Base-by-base conservation (phyloP, 2,888 invertebrate species). In the Pterobdella sp. region DNA sequence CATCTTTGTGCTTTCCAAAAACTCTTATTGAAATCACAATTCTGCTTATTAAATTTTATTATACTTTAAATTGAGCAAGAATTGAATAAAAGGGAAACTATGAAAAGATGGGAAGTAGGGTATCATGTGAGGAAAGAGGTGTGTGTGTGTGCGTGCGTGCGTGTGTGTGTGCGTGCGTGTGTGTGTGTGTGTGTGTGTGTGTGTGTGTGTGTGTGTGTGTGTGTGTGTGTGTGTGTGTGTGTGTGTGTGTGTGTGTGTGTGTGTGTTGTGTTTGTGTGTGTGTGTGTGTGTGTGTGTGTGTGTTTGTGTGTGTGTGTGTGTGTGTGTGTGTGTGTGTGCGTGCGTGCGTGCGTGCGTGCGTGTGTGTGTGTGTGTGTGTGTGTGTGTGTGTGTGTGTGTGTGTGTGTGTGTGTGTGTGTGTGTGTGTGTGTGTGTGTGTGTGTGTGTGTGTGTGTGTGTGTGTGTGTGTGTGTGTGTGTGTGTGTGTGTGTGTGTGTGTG, bases 91-190 rank as follows among this genome's bases (percentile, higher is more conserved):
- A n/a, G n/a, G n/a, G n/a, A n/a, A n/a, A n/a, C n/a, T n/a, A n/a
- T 36, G 36, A 64, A 31, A n/a, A 64, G 7, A n/a, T 14, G 7
- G 31, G n/a, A n/a, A 31, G 31, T 7, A 64, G 64, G 35, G 18
- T 72, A 64, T 65, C 7, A 73, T 34, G 29, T 26, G n/a, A 64
- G 64, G 34, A 31, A 72, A 34, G 32, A 34, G 35, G 22, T 32
- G 37, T 1, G 36, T 26, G 37, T 34, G 68, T 4, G 69, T 70
- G 7, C 7, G 64, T 14, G 64, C 7, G n/a, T 29, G 64, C 7
- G n/a, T 29, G 10, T 10, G 14, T n/a, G 32, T 4, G 4, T 31
- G 36, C 37, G 49, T 32, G n/a, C 36, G 31, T 14, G 31, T 4
- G 32, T 34, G 32, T 4, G 32, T n/a, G 67, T 10, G 32, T 22